Conservation (phyloP, 1,140 invertebrate genomes). For the Euura saliciscinereae region DNA sequence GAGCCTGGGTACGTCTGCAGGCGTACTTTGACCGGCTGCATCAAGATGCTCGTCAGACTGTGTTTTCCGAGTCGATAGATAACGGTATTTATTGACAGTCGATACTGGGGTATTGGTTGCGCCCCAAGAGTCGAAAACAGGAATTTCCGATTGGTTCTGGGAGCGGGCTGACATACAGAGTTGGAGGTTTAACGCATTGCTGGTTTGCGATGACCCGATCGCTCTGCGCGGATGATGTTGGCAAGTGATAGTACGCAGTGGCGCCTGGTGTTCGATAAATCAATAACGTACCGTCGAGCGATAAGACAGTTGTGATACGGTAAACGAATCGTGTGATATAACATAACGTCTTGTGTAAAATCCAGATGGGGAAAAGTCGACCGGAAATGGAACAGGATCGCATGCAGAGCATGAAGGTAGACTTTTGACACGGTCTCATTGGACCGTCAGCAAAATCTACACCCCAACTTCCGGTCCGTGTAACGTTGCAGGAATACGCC, state of each 20-base stretch:
- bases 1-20: too few relatives aligned
- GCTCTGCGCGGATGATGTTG: neutral
- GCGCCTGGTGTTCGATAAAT: conserved; percentile 24
- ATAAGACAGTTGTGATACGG: neutral
- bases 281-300: conserved; percentile 34
- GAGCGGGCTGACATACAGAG: conserved; percentile 44
- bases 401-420: conserved; percentile 31
- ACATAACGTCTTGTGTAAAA: conserved; percentile 1
- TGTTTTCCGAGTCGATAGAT: neutral
- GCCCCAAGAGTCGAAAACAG: conserved; percentile 45
- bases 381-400: conserved; percentile 49
- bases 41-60: too few relatives aligned
- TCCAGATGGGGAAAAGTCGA: conserved; percentile 41
- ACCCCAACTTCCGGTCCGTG: conserved; percentile 22
- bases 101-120: conserved; percentile 29
- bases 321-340: neutral
- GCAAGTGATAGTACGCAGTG: neutral
- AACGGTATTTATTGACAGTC: conserved; percentile 24
- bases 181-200: conserved; percentile 37
- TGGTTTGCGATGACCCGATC: neutral
- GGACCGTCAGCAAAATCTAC: too few relatives aligned
- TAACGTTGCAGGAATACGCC: neutral
- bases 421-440: neutral
- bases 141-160: conserved; percentile 54
- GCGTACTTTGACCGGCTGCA: too few relatives aligned